A percentile compares a stretch with the other conserved stretches of the same genome.
These are phyloP conservation scores for Xiphophorus hellerii DNA, from an alignment of 2,113 vertebrate species.

Conservation along the genomic window DNA sequence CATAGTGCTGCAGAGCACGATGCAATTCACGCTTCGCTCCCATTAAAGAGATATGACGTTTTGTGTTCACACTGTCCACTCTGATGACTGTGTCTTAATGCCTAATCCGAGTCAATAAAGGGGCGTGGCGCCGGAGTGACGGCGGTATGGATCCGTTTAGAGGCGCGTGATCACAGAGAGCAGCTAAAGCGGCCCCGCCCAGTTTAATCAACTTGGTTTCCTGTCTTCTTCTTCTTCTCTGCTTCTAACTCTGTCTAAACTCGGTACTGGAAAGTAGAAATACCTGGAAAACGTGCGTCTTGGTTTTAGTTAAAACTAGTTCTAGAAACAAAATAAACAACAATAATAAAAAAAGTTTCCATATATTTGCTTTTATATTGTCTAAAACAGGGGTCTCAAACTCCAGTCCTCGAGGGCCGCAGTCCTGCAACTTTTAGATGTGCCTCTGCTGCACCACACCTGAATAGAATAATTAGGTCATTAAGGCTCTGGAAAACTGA, in stretches of 20 bases:
- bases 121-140: not conserved
- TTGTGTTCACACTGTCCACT: not conserved
- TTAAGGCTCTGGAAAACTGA: no score
- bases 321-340: not conserved
- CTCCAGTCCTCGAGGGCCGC: no score
- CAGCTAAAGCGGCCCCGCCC: not conserved
- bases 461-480: no score
- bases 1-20: not conserved
- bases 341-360: not conserved
- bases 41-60: not conserved
- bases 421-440: no score
- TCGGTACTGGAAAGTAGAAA: no score
- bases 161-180: not conserved
- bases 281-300: not conserved
- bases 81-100: not conserved
- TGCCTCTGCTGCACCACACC: no score
- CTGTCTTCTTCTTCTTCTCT: not conserved
- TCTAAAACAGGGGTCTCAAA: not conserved
- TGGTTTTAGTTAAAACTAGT: not conserved
- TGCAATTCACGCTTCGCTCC: not conserved
- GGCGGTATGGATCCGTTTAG: not conserved
- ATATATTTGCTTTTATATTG: not conserved
- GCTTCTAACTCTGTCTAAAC: not conserved
- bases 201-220: not conserved
- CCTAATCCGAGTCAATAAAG: not conserved